A percentile compares a stretch with the other conserved stretches of the same genome.
Conservation (phyloP, 2,888 invertebrate genomes). For the Leistus spinibarbis region DNA sequence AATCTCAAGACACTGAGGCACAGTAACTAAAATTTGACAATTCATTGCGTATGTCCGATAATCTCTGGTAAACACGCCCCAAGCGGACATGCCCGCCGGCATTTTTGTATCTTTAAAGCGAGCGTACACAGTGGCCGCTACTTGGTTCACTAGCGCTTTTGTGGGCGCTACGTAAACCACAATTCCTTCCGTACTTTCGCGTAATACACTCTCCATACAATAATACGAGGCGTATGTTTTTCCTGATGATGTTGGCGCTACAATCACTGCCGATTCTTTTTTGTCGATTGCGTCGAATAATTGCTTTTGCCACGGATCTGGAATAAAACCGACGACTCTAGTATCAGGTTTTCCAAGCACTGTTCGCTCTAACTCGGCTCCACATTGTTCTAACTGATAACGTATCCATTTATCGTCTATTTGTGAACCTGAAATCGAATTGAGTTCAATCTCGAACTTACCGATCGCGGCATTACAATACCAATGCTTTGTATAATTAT, state of each 20-base stretch:
- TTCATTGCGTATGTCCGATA: conserved; percentile 40
- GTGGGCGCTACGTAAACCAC: conserved; percentile 54
- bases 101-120: conserved; percentile 43
- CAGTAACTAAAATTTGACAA: conserved; percentile 44
- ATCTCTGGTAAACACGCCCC: conserved; percentile 45
- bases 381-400: conserved; percentile 43
- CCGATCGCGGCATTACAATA: too few relatives aligned
- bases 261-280: conserved; percentile 52
- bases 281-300: conserved; percentile 53
- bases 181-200: conserved; percentile 50
- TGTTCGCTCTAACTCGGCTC: conserved; percentile 41
- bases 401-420: conserved; percentile 40
- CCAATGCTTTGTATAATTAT: too few relatives aligned
- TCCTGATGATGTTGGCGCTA: conserved; percentile 55
- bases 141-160: conserved; percentile 49
- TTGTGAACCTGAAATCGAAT: background rate
- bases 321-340: conserved; percentile 47
- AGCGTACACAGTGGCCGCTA: conserved; percentile 44
- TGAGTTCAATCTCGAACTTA: too few relatives aligned
- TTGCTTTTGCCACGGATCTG: conserved; percentile 53
- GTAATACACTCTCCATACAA: conserved; percentile 53
- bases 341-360: conserved; percentile 39
- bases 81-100: conserved; percentile 42
- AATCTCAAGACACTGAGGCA: conserved; percentile 46
- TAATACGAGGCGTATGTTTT: conserved; percentile 56